These are phyloP conservation scores for Lasioglossum vierecki DNA, from an alignment of 2,888 invertebrate species.

Conservation along the genomic window DNA sequence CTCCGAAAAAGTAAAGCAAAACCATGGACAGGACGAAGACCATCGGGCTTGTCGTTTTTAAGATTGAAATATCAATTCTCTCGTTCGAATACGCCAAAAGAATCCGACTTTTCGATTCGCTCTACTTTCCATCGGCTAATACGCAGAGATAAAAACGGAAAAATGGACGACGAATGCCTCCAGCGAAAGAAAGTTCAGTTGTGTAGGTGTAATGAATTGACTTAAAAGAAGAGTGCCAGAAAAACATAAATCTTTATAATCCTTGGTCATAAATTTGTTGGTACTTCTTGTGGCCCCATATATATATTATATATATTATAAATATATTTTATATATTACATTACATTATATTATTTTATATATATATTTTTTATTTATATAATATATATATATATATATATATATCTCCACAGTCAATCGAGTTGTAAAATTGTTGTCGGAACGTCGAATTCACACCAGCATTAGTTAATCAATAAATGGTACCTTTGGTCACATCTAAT, in stretches of 20 bases:
- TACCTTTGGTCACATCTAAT: background rate
- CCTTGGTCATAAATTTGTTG: background rate
- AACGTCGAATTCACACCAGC: background rate
- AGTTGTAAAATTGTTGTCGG: background rate
- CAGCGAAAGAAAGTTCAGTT: background rate
- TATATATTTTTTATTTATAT: too few species aligned
- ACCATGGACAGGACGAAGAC: background rate
- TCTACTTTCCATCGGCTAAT: background rate
- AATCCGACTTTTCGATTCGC: conserved; percentile 4
- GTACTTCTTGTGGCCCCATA: background rate
- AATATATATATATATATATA: background rate
- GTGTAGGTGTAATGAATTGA: background rate
- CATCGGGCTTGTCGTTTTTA: background rate
- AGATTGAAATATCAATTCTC: background rate
- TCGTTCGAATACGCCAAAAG: background rate
- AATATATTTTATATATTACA: too few species aligned
- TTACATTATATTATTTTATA: too few species aligned
- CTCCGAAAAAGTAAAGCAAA: background rate
- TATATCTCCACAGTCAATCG: background rate
- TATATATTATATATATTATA: too few species aligned
- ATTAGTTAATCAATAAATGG: background rate
- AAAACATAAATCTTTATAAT: background rate
- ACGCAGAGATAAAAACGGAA: background rate
- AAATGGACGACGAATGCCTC: background rate
- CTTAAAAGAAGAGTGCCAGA: background rate